Conservation (phyloP, 2,888 invertebrate genomes). For the Eupithecia pulchellata region DNA sequence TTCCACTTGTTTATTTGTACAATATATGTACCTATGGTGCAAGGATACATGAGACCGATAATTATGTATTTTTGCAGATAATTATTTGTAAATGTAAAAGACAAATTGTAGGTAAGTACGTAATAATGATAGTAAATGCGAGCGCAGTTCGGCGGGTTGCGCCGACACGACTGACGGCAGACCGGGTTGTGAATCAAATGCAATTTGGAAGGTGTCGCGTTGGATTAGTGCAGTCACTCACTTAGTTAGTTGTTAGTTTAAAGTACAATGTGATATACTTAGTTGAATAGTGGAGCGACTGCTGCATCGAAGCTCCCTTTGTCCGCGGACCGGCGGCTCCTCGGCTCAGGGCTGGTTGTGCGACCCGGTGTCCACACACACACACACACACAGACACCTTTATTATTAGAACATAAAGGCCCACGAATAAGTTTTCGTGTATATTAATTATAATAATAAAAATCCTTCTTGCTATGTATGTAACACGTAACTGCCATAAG, state of each 20-base stretch:
- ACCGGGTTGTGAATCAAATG: conserved; percentile 57
- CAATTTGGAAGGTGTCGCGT: conserved; percentile 34
- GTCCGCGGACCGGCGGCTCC: neutral
- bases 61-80: neutral
- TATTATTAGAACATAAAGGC: neutral
- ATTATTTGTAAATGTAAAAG: neutral
- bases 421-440: neutral
- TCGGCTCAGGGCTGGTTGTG: neutral
- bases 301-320: neutral
- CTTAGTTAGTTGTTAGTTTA: conserved; percentile 43
- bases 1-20: conserved; percentile 3
- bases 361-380: too few relatives aligned
- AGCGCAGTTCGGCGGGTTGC: conserved; percentile 15
- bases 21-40: neutral
- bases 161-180: conserved; percentile 29
- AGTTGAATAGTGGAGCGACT: conserved; percentile 51
- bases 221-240: conserved; percentile 37
- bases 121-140: neutral
- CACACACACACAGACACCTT: neutral
- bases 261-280: conserved; percentile 64
- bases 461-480: conserved; percentile 4
- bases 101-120: too few relatives aligned
- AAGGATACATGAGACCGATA: neutral
- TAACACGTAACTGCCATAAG: conserved; percentile 31
- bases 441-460: too few relatives aligned